Percentiles rank a stretch among this genome's conserved stretches.
Conservation (phyloP, 1,140 invertebrate species). For the Trialeurodes vaporariorum region DNA sequence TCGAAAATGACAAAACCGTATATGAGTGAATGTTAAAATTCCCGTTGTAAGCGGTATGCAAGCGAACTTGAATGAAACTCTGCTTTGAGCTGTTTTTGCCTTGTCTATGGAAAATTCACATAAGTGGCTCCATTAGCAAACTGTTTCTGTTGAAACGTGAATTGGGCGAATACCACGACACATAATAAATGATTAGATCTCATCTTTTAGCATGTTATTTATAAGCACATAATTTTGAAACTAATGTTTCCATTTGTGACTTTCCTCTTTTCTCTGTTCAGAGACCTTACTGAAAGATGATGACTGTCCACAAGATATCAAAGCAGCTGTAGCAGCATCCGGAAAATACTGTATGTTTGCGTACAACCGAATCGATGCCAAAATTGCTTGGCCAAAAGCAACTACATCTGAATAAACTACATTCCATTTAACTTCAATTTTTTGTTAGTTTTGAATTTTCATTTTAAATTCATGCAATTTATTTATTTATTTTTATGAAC, state of each 20-base stretch:
- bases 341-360: constrained; percentile 79
- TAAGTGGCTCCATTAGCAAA: too few relatives aligned
- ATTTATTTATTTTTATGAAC: not conserved
- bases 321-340: constrained; percentile 47
- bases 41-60: too few relatives aligned
- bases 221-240: constrained; percentile 7
- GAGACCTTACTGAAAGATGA: constrained; percentile 77
- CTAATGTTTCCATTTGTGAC: constrained; percentile 9
- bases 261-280: constrained; percentile 40
- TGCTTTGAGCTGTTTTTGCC: too few relatives aligned
- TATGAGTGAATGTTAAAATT: too few relatives aligned
- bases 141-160: too few relatives aligned
- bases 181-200: too few relatives aligned
- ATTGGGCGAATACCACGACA: too few relatives aligned
- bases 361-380: constrained; percentile 88
- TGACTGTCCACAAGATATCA: constrained; percentile 80
- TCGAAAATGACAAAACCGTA: too few relatives aligned
- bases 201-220: too few relatives aligned
- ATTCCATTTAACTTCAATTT: not conserved
- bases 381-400: constrained; percentile 86
- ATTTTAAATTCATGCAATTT: not conserved
- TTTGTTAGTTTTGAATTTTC: too few relatives aligned
- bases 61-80: too few relatives aligned
- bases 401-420: constrained; percentile 27
- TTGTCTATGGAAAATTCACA: too few relatives aligned